Evolutionary conservation across 2,797 vertebrate genomes (phyloP).

Genomic region (Prionace glauca): DNA sequence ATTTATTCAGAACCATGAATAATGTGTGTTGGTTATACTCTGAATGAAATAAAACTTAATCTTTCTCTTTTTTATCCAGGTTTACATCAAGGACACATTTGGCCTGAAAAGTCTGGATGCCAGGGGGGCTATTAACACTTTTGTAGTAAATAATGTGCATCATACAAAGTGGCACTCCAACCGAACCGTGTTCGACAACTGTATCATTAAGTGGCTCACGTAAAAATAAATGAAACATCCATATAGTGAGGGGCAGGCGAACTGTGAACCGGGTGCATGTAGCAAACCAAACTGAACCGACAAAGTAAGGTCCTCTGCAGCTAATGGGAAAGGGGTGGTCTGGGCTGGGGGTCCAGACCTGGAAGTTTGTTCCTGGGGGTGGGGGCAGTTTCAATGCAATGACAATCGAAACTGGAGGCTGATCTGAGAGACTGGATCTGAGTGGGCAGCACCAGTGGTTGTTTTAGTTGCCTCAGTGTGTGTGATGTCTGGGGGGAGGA

Average conservation of each 20-base stretch:
- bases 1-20: neutral
- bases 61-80: conserved; percentile 45
- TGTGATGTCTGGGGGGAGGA: too few relatives aligned
- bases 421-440: too few relatives aligned
- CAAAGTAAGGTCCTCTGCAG: too few relatives aligned
- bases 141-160: conserved; percentile 61
- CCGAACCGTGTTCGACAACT: conserved; percentile 68
- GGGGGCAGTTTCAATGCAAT: too few relatives aligned
- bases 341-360: too few relatives aligned
- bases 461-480: too few relatives aligned
- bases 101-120: conserved; percentile 75
- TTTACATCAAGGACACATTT: conserved; percentile 71
- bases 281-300: too few relatives aligned
- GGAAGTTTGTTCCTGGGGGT: too few relatives aligned
- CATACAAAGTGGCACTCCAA: conserved; percentile 82
- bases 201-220: conserved; percentile 77
- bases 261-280: too few relatives aligned
- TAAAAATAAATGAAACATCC: conserved; percentile 46
- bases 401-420: too few relatives aligned
- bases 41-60: neutral
- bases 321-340: too few relatives aligned
- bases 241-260: neutral
- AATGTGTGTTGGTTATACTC: neutral
- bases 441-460: too few relatives aligned
- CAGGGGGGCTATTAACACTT: conserved; percentile 68